phyloP scores from a whole-genome alignment of 2,888 invertebrate genomes.

The Drosophila diplacantha region DNA sequence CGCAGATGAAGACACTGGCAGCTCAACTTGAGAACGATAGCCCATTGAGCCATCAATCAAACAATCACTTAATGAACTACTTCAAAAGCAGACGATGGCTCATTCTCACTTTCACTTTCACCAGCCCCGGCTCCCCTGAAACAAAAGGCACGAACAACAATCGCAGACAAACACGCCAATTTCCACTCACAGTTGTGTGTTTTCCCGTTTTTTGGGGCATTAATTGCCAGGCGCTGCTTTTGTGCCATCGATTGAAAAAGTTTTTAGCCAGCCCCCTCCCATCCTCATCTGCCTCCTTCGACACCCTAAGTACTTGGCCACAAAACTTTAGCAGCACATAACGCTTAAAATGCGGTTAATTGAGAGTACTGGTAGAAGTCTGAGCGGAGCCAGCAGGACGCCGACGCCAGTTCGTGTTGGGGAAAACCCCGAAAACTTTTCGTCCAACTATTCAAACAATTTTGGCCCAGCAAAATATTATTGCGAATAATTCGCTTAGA shows the following conservation, averaged over 20 bases:
- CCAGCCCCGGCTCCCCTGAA: constrained; percentile 1
- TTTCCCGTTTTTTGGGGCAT: constrained; percentile 28
- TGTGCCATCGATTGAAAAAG: constrained; percentile 57
- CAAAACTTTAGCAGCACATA: constrained; percentile 34
- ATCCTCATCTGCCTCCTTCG: background rate
- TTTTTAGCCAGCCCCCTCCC: constrained; percentile 30
- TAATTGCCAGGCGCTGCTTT: constrained; percentile 43
- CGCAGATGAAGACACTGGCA: constrained; percentile 7
- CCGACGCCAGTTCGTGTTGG: constrained; percentile 5
- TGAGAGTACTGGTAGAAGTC: constrained; percentile 21
- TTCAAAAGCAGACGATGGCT: constrained; percentile 45
- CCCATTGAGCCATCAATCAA: constrained; percentile 58
- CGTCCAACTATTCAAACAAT: constrained; percentile 18
- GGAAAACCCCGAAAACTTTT: constrained; percentile 26
- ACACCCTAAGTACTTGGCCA: constrained; percentile 24
- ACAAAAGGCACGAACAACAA: constrained; percentile 43
- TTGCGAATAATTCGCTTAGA: constrained; percentile 49
- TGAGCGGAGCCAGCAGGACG: constrained; percentile 17
- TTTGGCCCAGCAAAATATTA: constrained; percentile 40
- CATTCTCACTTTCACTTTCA: constrained; percentile 3
- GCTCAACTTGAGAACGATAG: constrained; percentile 6
- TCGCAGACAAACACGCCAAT: constrained; percentile 43
- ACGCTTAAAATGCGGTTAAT: constrained; percentile 51
- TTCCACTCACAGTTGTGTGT: constrained; percentile 43
- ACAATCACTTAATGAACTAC: constrained; percentile 69